Conservation (phyloP, 2,113 vertebrate species). For the Zosterops lateralis region DNA sequence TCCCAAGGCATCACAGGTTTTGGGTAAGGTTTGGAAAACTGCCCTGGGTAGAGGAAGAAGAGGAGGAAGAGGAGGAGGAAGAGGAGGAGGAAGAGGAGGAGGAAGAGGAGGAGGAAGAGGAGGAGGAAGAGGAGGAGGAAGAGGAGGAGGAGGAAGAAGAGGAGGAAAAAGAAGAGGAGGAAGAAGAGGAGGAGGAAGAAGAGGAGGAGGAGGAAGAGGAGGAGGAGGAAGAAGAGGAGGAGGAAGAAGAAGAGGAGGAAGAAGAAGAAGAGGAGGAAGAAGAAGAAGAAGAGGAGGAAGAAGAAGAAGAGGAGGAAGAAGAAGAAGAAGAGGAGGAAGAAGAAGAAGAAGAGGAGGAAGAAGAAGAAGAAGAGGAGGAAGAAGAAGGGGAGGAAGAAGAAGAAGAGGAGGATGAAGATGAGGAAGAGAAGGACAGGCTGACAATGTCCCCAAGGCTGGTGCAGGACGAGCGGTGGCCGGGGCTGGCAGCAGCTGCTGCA, state of each 20-base stretch:
- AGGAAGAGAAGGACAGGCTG: neutral
- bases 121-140: neutral
- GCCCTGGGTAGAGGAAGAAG: neutral
- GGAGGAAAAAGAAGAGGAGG: neutral
- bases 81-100: neutral
- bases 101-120: neutral
- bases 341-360: neutral
- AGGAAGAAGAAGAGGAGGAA: neutral
- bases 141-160: neutral
- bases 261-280: neutral
- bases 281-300: neutral
- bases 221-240: neutral
- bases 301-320: neutral
- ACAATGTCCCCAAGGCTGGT: rapidly evolving
- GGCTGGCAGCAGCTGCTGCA: constrained; percentile 15
- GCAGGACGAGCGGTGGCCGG: neutral
- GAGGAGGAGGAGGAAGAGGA: neutral
- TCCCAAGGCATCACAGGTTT: neutral
- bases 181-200: neutral
- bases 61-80: no score
- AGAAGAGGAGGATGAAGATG: neutral
- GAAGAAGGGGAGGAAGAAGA: neutral
- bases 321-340: neutral
- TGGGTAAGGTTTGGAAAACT: neutral
- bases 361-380: neutral